Base-by-base conservation (phyloP, 2,113 vertebrate species). In the Cariama cristata region DNA sequence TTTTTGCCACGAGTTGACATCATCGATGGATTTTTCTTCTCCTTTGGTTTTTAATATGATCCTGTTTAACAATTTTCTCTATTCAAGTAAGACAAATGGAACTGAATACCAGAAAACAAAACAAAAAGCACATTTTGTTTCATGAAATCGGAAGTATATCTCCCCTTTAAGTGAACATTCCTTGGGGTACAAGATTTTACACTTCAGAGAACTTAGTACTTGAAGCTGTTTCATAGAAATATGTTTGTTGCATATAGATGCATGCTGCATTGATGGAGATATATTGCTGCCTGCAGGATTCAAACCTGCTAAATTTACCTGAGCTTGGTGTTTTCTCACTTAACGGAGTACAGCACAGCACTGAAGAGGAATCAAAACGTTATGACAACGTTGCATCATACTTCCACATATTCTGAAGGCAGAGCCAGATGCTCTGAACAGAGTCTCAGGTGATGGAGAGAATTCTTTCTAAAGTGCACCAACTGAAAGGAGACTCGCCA, bases 241-340 rank as follows among this genome's bases (percentile, higher is more conserved):
- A 73, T 14, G 33, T 81, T 85, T 79, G 91, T 93, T 96, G 96
- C 97, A 97, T 86, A 84, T 73, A 76, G 93, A 63, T 88, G 86
- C 67, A 94, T 22, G 66, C 79, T 95, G 95, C 87, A 88, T 66
- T 94, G 97, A 94, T 94, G 85, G 92, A 79, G 88, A 94, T 17
- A 93, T 96, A 97, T 89, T 97, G 97, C 98, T 97, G 97, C 82
- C 33, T 75, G 97, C 97, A 97, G 98, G 97, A 73, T 69, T 91
- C 44, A 42, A 72, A 62, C 97, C 98, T 97, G 97, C 98, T 81
- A 77, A 35, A 86, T 85, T 94, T 98, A 97, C 98, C 98, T 98
- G 98, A 98, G 98, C 66, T 50, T 53, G 85, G 95, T 79, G 62
- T 94, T 91, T 79, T 95, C 91, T 87, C 94, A 85, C 52, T 30